Evolutionary conservation across 2,797 vertebrate species (phyloP).

Genomic region (Falco naumanni): DNA sequence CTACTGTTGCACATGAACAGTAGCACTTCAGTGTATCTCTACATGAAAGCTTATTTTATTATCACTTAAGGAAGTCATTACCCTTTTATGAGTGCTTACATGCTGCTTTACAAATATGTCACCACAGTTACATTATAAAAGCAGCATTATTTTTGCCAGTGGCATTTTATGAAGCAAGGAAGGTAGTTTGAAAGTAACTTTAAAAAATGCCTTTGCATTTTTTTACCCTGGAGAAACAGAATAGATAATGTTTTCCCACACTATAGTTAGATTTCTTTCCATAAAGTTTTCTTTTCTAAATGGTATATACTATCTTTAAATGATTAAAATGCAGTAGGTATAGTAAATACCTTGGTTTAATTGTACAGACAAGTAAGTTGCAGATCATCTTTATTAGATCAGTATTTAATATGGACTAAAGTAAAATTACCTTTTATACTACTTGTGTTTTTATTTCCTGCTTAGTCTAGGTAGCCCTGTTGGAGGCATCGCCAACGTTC

Average conservation of each 20-base stretch:
- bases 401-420: neutral
- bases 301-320: neutral
- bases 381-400: constrained; percentile 25
- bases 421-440: neutral
- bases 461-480: neutral
- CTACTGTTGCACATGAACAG: constrained; percentile 3
- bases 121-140: constrained; percentile 69
- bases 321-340: constrained; percentile 34
- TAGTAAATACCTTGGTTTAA: constrained; percentile 20
- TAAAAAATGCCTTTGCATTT: constrained; percentile 21
- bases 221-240: neutral
- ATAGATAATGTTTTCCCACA: constrained; percentile 8
- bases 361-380: constrained; percentile 4
- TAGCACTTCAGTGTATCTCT: constrained; percentile 50
- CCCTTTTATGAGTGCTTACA: constrained; percentile 75
- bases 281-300: neutral
- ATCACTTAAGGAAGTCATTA: constrained; percentile 78
- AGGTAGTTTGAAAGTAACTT: constrained; percentile 65
- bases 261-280: neutral
- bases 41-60: constrained; percentile 76
- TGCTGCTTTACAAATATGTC: constrained; percentile 76
- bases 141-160: constrained; percentile 70
- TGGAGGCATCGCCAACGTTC: neutral
- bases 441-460: neutral
- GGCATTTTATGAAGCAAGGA: constrained; percentile 67